phyloP scores from a whole-genome alignment of 1,140 invertebrate species.

The Vanessa tameamea region DNA sequence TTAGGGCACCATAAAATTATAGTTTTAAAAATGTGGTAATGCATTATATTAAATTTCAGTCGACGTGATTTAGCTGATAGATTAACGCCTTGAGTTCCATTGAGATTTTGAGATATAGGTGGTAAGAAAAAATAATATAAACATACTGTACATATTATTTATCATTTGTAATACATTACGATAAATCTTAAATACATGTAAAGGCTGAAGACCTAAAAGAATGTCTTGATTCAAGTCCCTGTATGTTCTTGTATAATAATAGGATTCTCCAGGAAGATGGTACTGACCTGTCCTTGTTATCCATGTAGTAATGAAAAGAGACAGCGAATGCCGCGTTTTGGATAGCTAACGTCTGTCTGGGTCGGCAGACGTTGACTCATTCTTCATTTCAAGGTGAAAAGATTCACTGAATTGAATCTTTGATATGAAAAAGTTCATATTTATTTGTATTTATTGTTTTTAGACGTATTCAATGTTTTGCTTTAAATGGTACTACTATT shows the following conservation, averaged over 20 bases:
- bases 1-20: background rate
- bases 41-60: no score
- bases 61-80: no score
- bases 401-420: slow-evolving; percentile 23
- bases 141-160: no score
- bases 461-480: background rate
- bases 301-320: slow-evolving; percentile 1
- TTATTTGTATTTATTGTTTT: slow-evolving; percentile 17
- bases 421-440: background rate
- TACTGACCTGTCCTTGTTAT: slow-evolving; percentile 1
- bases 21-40: background rate
- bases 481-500: no score
- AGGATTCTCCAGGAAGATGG: slow-evolving; percentile 17
- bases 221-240: background rate
- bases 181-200: background rate
- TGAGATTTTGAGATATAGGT: no score
- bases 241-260: slow-evolving; percentile 19
- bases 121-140: no score
- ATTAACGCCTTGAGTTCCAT: no score
- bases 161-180: no score
- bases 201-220: slow-evolving; percentile 11
- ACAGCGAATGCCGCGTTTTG: slow-evolving; percentile 1
- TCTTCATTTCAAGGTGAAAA: slow-evolving; percentile 29
- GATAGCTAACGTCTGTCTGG: slow-evolving; percentile 29
- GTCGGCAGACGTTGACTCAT: slow-evolving; percentile 43